Evolutionary conservation across 2,797 vertebrate genomes (phyloP), one percentile per base, ranked within the genome.

Genomic region (Silurus aristotelis): DNA sequence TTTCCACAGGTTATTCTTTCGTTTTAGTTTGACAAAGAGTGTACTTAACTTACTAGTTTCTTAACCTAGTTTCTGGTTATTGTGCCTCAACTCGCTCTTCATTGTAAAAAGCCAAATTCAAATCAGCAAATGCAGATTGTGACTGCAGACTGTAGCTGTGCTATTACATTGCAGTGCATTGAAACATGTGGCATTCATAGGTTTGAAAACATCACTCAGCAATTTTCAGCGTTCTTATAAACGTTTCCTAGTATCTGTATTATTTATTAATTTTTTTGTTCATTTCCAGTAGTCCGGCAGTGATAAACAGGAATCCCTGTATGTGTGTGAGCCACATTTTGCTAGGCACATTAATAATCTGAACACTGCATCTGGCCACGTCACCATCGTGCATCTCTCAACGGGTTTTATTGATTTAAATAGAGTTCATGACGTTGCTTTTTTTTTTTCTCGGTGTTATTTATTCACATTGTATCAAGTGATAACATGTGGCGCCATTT

Each of bases 401-500:
- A 20, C 46, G 38, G 27, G 43, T 76, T 67, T 25, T 71, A 60
- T 63, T 66, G 56, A 85, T 58, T 73, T 76, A 72, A 60, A 46
- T 19, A 55, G 14, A 72, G 27, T 80, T 72, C 68, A 72, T 72
- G 84, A 80, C 22, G 15, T 31, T n/a, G 46, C 70, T 20, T 56
- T 60, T 58, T 46, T 46, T 84, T 75, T 60, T 31, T 58, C 61
- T 8, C 72, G 27, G n/a, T 67, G 3, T 55, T 43, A 61, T 61
- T 78, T 78, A 63, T 46, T 78, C 20, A 22, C 76, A 15, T 31
- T 61, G 56, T 78, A 43, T 61, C 61, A 73, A 85, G 25, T 73
- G 25, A 73, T 52, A 80, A 20, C 84, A 85, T 82, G 63, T 77
- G 78, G 25, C 31, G 70, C 27, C 52, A 9, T 20, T 75, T 85